Base-by-base conservation (phyloP, 2,113 vertebrate species). In the Neopipo cinnamomea region DNA sequence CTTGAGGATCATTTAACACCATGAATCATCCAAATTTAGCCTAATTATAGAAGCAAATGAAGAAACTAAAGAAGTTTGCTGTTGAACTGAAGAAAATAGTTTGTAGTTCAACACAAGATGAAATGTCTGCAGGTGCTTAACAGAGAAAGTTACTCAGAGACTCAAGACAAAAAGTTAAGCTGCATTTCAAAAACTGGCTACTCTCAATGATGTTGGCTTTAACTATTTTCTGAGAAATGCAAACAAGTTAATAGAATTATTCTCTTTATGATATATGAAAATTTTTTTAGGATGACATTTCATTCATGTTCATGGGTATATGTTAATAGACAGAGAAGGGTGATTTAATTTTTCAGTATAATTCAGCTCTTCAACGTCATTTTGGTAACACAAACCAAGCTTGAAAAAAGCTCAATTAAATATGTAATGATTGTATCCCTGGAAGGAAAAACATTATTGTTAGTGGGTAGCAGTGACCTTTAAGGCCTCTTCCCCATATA, bases 21-120 rank as follows among this genome's bases (percentile, higher is more conserved):
- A 84, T 86, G 95, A 89, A 96, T 85, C 88, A 96, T 95, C 75
- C 79, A 96, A 94, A 97, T 97, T 97, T 97, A 96, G 71, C 81
- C 81, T 71, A 88, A 88, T 87, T 94, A 74, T 52, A 80, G 81
- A 95, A 92, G 56, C 8, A 52, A 72, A 73, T 87, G 71, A 96
- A 92, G 49, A 94, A 96, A 67, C 70, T 88, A 15, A 93, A 95
- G 74, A 85, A 80, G 33, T 74, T 86, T 24, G 49, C 53, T 58
- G 8, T 83, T 92, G 86, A 94, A 85, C 77, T 66, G 65, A n/a
- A 89, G 55, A 78, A 73, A 81, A 50, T 68, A 90, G 63, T 71
- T 84, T 63, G 56, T 70, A 73, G 39, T 78, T 89, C 70, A 85
- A 22, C 55, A 80, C 70, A 93, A 93, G 68, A 74, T 65, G 74